Conservation (phyloP, 2,113 vertebrate species). For the Amazona guildingii region DNA sequence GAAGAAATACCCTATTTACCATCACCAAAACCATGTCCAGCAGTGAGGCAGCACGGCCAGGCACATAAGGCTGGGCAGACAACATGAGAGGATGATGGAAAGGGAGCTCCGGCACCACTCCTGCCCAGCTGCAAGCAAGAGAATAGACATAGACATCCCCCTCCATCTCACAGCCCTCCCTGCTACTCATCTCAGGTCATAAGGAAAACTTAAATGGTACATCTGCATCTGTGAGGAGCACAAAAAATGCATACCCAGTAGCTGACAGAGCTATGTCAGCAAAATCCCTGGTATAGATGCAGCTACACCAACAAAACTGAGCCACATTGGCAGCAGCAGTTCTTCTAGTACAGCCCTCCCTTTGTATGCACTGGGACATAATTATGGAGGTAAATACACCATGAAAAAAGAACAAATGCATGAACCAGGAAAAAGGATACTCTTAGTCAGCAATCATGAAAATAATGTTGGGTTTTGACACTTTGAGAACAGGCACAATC, state of each 20-base stretch:
- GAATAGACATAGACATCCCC: not conserved
- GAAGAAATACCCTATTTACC: not conserved
- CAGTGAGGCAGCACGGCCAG: not conserved
- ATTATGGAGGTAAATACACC: not conserved
- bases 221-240: not conserved
- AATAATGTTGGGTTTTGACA: not conserved
- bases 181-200: not conserved
- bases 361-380: not conserved
- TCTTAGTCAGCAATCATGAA: not conserved
- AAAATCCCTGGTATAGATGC: not conserved
- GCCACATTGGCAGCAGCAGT: not conserved
- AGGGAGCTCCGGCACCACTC: not conserved
- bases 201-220: not conserved
- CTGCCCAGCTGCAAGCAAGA: not conserved
- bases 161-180: not conserved
- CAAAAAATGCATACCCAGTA: not conserved
- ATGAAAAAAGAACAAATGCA: not conserved
- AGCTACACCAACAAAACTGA: constrained; percentile 18
- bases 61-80: accelerated
- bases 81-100: accelerated
- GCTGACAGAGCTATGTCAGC: not conserved
- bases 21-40: not conserved
- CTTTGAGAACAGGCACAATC: not conserved
- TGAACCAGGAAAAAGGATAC: not conserved
- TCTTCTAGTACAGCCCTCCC: not conserved